These are phyloP conservation scores for Halcyon senegalensis DNA, from an alignment of 2,113 vertebrate genomes.

Conservation along the genomic window DNA sequence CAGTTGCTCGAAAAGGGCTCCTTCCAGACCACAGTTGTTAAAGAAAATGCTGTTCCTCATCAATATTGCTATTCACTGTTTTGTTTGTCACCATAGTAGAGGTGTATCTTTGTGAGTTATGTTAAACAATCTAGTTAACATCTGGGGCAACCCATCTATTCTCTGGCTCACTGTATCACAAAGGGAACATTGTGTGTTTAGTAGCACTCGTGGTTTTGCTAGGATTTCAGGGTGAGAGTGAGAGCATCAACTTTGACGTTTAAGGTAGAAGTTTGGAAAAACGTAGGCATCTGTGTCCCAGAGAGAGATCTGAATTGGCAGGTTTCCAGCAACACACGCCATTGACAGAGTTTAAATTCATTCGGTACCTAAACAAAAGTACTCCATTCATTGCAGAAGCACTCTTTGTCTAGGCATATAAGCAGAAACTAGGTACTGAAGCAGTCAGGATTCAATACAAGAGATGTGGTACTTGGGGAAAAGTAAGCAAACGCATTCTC, in stretches of 20 bases:
- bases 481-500: background rate
- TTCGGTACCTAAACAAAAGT: background rate
- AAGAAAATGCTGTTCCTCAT: background rate
- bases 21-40: background rate
- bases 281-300: background rate
- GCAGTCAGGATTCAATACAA: background rate
- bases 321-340: background rate
- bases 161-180: background rate
- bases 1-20: background rate
- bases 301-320: background rate
- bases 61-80: accelerated
- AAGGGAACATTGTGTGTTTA: background rate
- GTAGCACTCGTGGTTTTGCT: background rate
- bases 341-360: background rate
- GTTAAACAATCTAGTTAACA: background rate
- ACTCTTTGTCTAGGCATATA: background rate
- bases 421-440: background rate
- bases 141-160: accelerated
- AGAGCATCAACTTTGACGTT: background rate
- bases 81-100: background rate
- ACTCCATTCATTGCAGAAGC: background rate
- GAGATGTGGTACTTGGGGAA: background rate
- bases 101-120: background rate
- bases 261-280: background rate
- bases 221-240: background rate